phyloP scores from a whole-genome alignment of 2,888 invertebrate species.

The Eugnorisma glareosa region DNA sequence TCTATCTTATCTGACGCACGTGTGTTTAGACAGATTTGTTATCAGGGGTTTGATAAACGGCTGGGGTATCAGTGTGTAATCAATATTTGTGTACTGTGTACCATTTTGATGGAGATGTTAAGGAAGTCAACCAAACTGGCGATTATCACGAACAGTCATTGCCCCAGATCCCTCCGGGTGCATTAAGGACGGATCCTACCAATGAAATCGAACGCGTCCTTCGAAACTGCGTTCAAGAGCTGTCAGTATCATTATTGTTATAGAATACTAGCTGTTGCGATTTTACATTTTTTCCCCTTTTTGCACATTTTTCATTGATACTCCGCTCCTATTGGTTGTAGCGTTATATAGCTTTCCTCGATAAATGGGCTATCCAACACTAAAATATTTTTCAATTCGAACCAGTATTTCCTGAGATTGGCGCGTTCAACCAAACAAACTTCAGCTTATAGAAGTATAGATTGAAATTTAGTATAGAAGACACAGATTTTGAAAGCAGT shows the following conservation, averaged over 20 bases:
- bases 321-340: too few relatives aligned
- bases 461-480: too few relatives aligned
- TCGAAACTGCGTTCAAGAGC: neutral
- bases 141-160: neutral
- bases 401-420: too few relatives aligned
- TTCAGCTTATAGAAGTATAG: too few relatives aligned
- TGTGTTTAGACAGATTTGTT: slow-evolving; percentile 52
- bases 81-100: slow-evolving; percentile 35
- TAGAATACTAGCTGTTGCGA: neutral
- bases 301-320: too few relatives aligned
- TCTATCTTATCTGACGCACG: slow-evolving; percentile 43
- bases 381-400: too few relatives aligned
- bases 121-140: neutral
- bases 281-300: too few relatives aligned
- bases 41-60: slow-evolving; percentile 43
- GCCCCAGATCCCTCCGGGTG: neutral
- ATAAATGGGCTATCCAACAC: too few relatives aligned
- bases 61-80: slow-evolving; percentile 11
- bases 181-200: neutral
- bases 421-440: too few relatives aligned
- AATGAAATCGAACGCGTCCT: neutral
- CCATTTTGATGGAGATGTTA: neutral
- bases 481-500: neutral
- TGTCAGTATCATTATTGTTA: neutral
- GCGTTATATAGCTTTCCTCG: too few relatives aligned